Percentiles rank a stretch among this genome's conserved stretches.
phyloP scores from a whole-genome alignment of 2,888 invertebrate species.

The Tetramorium bicarinatum region DNA sequence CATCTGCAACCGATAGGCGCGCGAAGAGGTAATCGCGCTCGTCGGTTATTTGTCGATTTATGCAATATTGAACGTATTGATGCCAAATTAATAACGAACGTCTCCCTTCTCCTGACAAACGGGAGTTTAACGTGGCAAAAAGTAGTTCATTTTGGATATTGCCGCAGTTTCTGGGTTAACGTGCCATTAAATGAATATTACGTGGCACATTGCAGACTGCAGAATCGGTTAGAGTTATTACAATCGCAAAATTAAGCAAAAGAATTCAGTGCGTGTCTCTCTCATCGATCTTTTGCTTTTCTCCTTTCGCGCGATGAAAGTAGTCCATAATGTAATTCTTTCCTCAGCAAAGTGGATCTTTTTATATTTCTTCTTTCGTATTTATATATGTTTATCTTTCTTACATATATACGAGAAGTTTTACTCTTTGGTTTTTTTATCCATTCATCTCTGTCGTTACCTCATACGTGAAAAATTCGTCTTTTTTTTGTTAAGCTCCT shows the following conservation, averaged over 20 bases:
- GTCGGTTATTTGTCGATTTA: neutral
- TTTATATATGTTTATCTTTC: neutral
- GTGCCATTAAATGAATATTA: constrained; percentile 30
- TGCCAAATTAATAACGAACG: constrained; percentile 14
- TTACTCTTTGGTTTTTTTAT: neutral
- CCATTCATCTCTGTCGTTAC: neutral
- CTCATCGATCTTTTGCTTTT: neutral
- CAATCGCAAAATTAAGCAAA: neutral
- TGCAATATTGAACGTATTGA: constrained; percentile 33
- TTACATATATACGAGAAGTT: neutral
- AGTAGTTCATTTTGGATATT: constrained; percentile 26
- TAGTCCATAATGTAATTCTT: neutral
- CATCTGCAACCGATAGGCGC: neutral
- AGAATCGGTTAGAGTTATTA: neutral
- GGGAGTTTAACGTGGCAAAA: constrained; percentile 13
- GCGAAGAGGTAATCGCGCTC: constrained; percentile 5
- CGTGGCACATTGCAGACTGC: neutral
- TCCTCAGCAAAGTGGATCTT: neutral
- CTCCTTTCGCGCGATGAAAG: neutral
- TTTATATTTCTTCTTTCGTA: neutral
- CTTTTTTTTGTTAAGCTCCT: neutral
- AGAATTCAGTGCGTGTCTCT: neutral
- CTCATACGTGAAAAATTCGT: neutral
- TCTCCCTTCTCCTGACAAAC: neutral
- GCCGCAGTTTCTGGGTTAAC: constrained; percentile 30